phyloP scores from a whole-genome alignment of 2,113 vertebrate species.

The Erythrolamprus reginae region DNA sequence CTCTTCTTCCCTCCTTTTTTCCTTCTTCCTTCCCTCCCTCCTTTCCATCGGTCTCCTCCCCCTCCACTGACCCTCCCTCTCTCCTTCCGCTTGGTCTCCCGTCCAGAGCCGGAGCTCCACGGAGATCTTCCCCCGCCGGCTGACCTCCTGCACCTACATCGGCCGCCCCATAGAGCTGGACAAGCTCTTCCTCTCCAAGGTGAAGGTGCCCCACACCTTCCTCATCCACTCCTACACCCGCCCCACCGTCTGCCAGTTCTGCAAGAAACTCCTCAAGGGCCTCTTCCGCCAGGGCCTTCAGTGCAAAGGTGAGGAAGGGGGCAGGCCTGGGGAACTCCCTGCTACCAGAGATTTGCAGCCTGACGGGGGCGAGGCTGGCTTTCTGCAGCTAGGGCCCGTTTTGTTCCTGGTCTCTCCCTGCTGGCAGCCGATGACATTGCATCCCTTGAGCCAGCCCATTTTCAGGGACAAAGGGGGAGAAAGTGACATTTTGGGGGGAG shows the following conservation, averaged over 20 bases:
- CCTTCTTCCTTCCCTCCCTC: no score
- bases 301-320: conserved; percentile 77
- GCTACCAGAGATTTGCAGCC: background rate
- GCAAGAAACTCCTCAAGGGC: conserved; percentile 85
- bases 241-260: conserved; percentile 87
- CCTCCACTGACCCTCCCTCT: background rate
- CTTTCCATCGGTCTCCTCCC: background rate
- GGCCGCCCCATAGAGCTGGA: conserved; percentile 85
- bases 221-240: conserved; percentile 86
- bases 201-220: conserved; percentile 89
- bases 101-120: conserved; percentile 74
- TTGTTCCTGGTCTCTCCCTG: background rate
- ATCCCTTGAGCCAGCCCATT: background rate
- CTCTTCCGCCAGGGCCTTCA: conserved; percentile 87
- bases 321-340: background rate
- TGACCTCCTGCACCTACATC: conserved; percentile 67
- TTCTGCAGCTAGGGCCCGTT: background rate
- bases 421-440: background rate
- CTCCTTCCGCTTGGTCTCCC: no score
- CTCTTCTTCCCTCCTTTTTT: no score
- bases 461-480: accelerated
- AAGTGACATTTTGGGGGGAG: accelerated
- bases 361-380: background rate
- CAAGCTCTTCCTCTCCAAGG: conserved; percentile 85
- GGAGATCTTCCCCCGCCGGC: conserved; percentile 67